Percentiles rank a stretch among this genome's conserved stretches.
Evolutionary conservation across 2,888 invertebrate species (phyloP).

Genomic region (Megalurothrips usitatus): DNA sequence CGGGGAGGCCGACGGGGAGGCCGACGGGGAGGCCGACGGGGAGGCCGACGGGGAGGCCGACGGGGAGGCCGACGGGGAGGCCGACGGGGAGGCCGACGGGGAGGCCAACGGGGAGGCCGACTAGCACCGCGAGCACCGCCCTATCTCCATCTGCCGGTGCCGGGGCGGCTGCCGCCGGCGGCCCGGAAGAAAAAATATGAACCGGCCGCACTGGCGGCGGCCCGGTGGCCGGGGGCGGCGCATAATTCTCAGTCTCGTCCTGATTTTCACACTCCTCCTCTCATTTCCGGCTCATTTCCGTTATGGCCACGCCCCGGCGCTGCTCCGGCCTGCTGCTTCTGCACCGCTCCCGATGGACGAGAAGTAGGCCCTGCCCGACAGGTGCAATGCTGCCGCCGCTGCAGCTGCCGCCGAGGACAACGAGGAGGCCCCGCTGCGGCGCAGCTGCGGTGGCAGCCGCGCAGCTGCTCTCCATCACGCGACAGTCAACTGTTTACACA

Average conservation of each 20-base stretch:
- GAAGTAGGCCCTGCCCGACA: no score
- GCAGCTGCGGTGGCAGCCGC: no score
- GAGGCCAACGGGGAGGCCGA: neutral
- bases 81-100: neutral
- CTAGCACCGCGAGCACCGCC: neutral
- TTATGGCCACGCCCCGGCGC: neutral
- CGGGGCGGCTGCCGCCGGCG: no score
- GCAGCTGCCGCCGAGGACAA: no score
- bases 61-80: neutral
- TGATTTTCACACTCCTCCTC: neutral
- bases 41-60: neutral
- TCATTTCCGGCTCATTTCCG: conserved; percentile 14
- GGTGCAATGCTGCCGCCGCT: no score
- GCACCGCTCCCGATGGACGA: neutral
- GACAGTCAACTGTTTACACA: neutral
- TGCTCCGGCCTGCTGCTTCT: neutral
- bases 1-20: neutral
- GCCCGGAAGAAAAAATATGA: neutral
- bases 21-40: neutral
- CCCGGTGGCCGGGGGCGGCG: neutral
- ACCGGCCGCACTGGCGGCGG: neutral
- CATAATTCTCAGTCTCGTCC: conserved; percentile 6
- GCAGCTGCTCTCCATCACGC: no score
- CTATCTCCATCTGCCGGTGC: neutral
- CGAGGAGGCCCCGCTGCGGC: no score